Evolutionary conservation across 1,140 invertebrate genomes (phyloP), one percentile per base, ranked within the genome.

Genomic region (Drosophila truncata): DNA sequence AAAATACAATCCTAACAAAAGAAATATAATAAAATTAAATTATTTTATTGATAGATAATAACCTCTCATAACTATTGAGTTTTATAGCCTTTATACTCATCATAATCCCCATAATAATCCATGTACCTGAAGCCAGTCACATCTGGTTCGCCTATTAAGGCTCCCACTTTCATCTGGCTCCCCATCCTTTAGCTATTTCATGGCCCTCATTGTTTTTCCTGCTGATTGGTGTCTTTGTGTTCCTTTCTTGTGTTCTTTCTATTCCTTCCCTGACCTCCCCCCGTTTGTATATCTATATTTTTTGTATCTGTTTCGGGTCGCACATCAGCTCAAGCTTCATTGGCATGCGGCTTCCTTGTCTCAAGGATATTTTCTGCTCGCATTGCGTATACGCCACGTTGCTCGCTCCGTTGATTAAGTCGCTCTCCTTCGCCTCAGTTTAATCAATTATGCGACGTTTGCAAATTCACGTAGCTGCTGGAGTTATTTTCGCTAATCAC

Each of bases 391-490:
- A 77, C 83, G 84, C 80, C 72, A 83, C 65, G 72, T 80, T 75
- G 71, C 80, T 70, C 71, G 80, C 74, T 60, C 61, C 74, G 72
- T 83, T 87, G 83, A 87, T 87, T 80, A 88, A 83, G 83, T 88
- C 84, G 66, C 76, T 83, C 72, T 78, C 77, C 62, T 69, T 85
- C 52, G 50, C 31, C 71, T 0, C 71, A 69, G 78, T 78, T 80
- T 80, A 88, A 84, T 87, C 84, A 88, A 80, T 87, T 87, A 87
- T 83, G 84, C 83, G 71, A 78, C 72, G 80, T 73, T 88, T 74
- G 84, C 80, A 69, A 83, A 88, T 81, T 81, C 58, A 50, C 35
- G 37, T 42, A 61, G 35, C 63, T 65, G 25, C 27, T 49, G 29
- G 42, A 72, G 65, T 84, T 80, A 58, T 73, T 80, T 72, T 69